Base-by-base conservation (phyloP, 2,888 invertebrate genomes). In the Gymnocheta viridis region DNA sequence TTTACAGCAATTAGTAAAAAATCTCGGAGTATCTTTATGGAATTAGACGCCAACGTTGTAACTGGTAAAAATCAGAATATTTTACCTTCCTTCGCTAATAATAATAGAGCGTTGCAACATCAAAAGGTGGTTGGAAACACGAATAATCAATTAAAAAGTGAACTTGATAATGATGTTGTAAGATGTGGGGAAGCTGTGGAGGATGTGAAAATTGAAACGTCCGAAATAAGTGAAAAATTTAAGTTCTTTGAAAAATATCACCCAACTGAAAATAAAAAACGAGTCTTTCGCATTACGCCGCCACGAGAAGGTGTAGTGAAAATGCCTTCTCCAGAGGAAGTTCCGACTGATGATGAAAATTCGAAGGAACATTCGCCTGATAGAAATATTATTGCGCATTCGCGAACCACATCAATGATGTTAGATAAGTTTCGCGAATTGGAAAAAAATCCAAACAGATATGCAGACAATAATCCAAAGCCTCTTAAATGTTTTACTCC, bases 401-500 rank as follows among this genome's bases (percentile, higher is more conserved):
- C 91, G 4, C 95, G 95, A 90, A 97, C 97, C 0, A 96, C 98
- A 14, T 95, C 96, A 54, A 95, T 96, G 89, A 98, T 98, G 96
- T 94, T 98, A 86, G 94, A 94, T 88, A 96, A 97, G 87, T 98
- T 98, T 94, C 94, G 97, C 1, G 96, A 97, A 92, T 94, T 98
- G 94, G 98, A 98, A 92, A 95, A 96, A 88, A 66, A 38, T 29
- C 73, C 58, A 35, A 92, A 93, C 14, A 93, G 93, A 17, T 91
- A 94, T 17, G 54, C 35, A 14, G 80, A 79, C 12, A 49, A 35
- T 10, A 94, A 96, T 12, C 96, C 95, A 0, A 96, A 96, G 89
- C 97, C 98, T 0, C 91, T 98, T 83, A 98, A 97, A 91, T 93
- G 97, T 80, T 98, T 98, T 92, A 98, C 98, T 0, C 98, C 98